A percentile compares a stretch with the other conserved stretches of the same genome.
These are phyloP conservation scores for Glaucomys volans DNA, from an alignment of 2,113 vertebrate genomes.

Conservation along the genomic window DNA sequence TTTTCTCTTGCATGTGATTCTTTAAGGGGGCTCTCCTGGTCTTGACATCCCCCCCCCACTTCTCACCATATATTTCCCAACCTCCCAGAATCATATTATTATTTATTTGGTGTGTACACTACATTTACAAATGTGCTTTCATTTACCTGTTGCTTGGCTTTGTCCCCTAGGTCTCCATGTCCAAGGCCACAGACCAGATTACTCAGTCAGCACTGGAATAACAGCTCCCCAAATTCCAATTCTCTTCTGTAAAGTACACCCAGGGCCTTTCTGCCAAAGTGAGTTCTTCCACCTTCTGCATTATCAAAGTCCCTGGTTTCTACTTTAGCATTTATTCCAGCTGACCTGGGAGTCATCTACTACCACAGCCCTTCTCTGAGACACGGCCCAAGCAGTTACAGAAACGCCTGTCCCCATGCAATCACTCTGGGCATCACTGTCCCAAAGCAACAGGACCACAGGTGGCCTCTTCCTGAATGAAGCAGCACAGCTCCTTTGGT, in stretches of 20 bases:
- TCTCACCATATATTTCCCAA: background rate
- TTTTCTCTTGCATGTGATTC: background rate
- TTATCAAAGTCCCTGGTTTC: background rate
- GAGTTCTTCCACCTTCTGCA: background rate
- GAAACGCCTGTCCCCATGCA: rapidly evolving
- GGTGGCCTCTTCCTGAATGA: background rate
- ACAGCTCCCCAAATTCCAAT: background rate
- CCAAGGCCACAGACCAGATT: background rate
- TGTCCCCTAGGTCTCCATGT: background rate
- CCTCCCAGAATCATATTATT: background rate
- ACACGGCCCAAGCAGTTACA: too few species aligned
- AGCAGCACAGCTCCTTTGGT: background rate
- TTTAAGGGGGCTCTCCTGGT: background rate
- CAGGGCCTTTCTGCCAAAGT: background rate
- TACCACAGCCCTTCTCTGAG: too few species aligned
- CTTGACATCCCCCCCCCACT: too few species aligned
- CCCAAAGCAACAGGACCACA: too few species aligned
- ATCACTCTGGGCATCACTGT: background rate
- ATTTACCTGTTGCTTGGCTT: background rate
- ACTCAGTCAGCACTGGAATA: background rate
- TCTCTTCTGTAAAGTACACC: background rate
- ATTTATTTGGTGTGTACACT: background rate
- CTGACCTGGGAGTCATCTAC: rapidly evolving
- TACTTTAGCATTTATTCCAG: too few species aligned
- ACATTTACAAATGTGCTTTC: background rate